Percentiles rank a stretch among this genome's conserved stretches.
These are phyloP conservation scores for Alethe castanea DNA, from an alignment of 2,113 vertebrate species.

Conservation along the genomic window DNA sequence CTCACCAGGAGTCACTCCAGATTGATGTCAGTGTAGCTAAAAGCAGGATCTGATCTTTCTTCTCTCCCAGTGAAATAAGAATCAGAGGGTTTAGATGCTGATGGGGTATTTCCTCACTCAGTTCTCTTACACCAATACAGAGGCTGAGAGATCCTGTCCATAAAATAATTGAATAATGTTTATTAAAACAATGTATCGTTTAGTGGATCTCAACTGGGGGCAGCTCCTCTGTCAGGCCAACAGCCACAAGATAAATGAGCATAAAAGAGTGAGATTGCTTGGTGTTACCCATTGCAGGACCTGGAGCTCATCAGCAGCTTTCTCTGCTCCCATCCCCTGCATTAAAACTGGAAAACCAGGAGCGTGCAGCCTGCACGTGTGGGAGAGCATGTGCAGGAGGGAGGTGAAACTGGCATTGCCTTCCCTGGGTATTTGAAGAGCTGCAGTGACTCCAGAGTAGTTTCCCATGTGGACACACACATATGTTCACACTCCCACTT, in stretches of 20 bases:
- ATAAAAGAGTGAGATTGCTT: neutral
- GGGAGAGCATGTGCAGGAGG: neutral
- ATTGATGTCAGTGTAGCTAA: neutral
- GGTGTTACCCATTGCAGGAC: neutral
- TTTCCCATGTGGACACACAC: slow-evolving; percentile 33
- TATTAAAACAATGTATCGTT: neutral
- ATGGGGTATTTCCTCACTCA: neutral
- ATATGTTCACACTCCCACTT: slow-evolving; percentile 61
- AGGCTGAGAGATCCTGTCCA: neutral
- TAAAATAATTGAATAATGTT: neutral
- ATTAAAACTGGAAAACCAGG: neutral
- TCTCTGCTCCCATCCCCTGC: neutral
- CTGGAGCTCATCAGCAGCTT: neutral
- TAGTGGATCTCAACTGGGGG: neutral
- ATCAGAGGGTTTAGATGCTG: neutral
- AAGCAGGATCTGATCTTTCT: neutral
- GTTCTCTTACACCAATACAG: neutral
- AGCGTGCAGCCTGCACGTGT: neutral
- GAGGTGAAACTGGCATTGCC: neutral
- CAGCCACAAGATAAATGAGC: neutral
- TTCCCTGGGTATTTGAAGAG: slow-evolving; percentile 30
- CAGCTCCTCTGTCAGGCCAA: neutral
- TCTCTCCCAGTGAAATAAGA: neutral
- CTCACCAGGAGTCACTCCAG: neutral
- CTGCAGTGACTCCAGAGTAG: slow-evolving; percentile 16